Evolutionary conservation across 2,888 invertebrate genomes (phyloP).

Genomic region (Epinotia brunnichana): DNA sequence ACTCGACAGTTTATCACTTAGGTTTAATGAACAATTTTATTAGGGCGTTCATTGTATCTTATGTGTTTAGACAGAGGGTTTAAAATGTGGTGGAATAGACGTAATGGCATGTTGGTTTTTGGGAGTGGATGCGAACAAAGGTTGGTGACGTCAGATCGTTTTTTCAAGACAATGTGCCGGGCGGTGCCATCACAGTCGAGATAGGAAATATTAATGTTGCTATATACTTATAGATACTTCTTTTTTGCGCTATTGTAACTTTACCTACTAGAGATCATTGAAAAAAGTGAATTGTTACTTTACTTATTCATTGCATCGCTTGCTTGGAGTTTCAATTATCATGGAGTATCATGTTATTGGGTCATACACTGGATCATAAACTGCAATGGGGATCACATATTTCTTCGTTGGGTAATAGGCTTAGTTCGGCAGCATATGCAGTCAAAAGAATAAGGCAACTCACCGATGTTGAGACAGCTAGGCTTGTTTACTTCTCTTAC

Average conservation of each 20-base stretch:
- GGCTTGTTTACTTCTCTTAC: too few relatives aligned
- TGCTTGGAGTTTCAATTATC: not conserved
- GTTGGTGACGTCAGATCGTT: constrained; percentile 47
- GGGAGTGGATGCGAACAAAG: constrained; percentile 37
- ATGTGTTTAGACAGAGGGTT: not conserved
- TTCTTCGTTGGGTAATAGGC: too few relatives aligned
- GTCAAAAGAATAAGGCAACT: too few relatives aligned
- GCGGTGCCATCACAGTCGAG: constrained; percentile 47
- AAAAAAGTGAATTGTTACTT: not conserved
- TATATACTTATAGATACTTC: constrained; percentile 3
- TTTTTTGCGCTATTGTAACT: constrained; percentile 15
- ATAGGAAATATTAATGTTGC: constrained; percentile 4
- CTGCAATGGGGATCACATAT: too few relatives aligned
- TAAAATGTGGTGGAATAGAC: not conserved
- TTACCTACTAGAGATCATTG: constrained; percentile 7
- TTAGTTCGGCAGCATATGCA: too few relatives aligned
- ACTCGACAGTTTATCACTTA: constrained; percentile 37
- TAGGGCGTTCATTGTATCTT: not conserved
- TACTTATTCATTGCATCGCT: not conserved
- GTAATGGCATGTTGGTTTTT: constrained; percentile 8
- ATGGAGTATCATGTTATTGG: too few relatives aligned
- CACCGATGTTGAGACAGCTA: too few relatives aligned
- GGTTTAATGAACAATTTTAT: constrained; percentile 38
- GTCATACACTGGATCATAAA: too few relatives aligned
- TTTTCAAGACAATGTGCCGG: constrained; percentile 49